Conservation (phyloP, 30 jellyfish, hydroid and myxozoan genomes). For the Pelagia noctiluca region DNA sequence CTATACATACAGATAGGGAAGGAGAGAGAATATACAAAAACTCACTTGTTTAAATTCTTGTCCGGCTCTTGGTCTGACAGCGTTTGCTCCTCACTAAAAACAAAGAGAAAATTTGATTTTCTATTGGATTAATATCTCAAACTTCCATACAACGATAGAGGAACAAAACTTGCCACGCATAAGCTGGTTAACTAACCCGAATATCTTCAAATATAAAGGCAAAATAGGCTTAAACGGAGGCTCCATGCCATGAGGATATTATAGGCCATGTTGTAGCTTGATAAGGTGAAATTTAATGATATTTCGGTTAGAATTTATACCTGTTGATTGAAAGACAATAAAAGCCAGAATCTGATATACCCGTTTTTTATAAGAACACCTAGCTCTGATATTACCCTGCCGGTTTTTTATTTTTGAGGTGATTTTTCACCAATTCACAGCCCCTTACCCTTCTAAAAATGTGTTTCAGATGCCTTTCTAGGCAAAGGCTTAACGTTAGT, state of each 20-base stretch:
- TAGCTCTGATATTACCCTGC: too few species aligned
- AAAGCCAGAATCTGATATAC: constrained; percentile 6
- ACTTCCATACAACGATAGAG: not conserved
- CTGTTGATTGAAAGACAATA: not conserved
- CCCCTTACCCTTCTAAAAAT: too few species aligned
- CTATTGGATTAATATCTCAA: not conserved
- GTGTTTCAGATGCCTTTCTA: too few species aligned
- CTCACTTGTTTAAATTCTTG: constrained; percentile 62
- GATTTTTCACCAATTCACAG: too few species aligned
- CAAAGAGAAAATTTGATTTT: not conserved
- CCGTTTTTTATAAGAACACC: too few species aligned
- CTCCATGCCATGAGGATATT: constrained; percentile 70
- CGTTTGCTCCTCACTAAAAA: constrained; percentile 75
- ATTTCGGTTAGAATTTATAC: not conserved
- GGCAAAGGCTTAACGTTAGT: too few species aligned
- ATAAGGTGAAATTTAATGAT: too few species aligned
- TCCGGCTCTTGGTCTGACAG: constrained; percentile 69
- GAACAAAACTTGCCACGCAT: too few species aligned
- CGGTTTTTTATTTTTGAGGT: too few species aligned
- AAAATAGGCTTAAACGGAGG: constrained; percentile 73
- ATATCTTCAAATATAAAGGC: constrained; percentile 60
- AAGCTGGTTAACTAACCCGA: constrained; percentile 52
- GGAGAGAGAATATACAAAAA: not conserved
- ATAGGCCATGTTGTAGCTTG: constrained; percentile 22
- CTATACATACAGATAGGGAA: too few species aligned